Percentiles rank a stretch among this genome's conserved stretches.
Conservation (phyloP, 2,888 invertebrate genomes). For the Erebia aethiops region DNA sequence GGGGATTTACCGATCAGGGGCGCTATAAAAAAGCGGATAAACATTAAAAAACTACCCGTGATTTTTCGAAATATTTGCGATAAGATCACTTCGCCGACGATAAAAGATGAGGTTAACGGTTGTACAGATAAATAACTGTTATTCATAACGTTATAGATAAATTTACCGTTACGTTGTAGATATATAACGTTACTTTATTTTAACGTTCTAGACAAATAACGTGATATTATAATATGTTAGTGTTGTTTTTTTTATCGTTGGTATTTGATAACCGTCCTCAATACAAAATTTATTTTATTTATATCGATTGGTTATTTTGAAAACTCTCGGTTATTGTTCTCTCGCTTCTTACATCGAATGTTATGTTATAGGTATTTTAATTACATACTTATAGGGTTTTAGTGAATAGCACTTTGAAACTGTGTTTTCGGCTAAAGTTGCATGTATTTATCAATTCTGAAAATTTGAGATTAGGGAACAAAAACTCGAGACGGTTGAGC, state of each 20-base stretch:
- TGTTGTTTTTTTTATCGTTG: background rate
- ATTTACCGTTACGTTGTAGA: no score
- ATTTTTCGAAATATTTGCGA: slow-evolving; percentile 59
- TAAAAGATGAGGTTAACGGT: slow-evolving; percentile 21
- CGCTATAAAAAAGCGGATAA: slow-evolving; percentile 50
- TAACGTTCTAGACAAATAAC: no score
- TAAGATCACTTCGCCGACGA: slow-evolving; percentile 56
- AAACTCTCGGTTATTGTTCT: slow-evolving; percentile 4
- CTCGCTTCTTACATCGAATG: slow-evolving; percentile 4
- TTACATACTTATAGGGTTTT: slow-evolving; percentile 3
- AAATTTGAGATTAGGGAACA: no score
- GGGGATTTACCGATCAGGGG: slow-evolving; percentile 36
- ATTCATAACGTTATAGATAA: no score
- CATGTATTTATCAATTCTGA: no score
- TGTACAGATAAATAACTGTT: no score
- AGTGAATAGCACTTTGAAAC: background rate
- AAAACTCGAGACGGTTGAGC: no score
- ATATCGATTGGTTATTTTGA: slow-evolving; percentile 2
- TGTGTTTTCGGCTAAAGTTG: background rate
- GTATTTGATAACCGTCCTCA: background rate
- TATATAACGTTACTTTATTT: no score
- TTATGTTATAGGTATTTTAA: slow-evolving; percentile 5
- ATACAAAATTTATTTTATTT: background rate
- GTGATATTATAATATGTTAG: background rate
- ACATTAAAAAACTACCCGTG: slow-evolving; percentile 57